Base-by-base conservation (phyloP, 1,140 invertebrate genomes). In the Rhynchophorus ferrugineus region DNA sequence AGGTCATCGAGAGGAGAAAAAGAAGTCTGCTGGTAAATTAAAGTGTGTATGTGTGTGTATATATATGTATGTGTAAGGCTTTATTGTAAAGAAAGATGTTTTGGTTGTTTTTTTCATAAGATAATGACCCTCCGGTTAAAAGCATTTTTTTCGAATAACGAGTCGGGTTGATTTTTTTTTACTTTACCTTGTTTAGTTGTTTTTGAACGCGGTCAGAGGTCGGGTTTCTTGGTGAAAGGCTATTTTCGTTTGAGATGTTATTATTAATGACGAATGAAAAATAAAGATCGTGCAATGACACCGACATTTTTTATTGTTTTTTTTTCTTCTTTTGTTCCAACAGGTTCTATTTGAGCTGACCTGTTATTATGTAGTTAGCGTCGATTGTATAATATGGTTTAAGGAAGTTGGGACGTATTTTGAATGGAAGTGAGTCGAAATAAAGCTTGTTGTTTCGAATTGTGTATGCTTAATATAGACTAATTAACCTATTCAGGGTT, bases 11-110 rank as follows among this genome's bases (percentile, higher is more conserved):
- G 33, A 49, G 46, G 42, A 42, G 44, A 54, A 47, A 54, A 54
- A 54, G 44, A 54, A 54, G 44, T 54, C 51, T 54, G 39, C 42
- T 59, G 49, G 54, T 61, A 56, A 61, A 61, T 59, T 52, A 54
- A 57, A 53, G 60, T 61, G 49, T 52, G 48, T 48, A 34, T 48
- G 35, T 48, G 39, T 42, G 39, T 50, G 48, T 29, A 44, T n/a
- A n/a, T n/a, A n/a, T n/a, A n/a, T n/a, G n/a, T n/a, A n/a, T 54
- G 59, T 56, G 45, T 51, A 44, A 52, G 49, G 47, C 38, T 34
- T 24, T 43, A 54, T 54, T 54, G 44, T 54, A 54, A 17, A 19
- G 48, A 20, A 21, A 34, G 33, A 50, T 33, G 39, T 43, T 50
- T 43, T 33, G 35, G 42, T 22, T 9, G 11, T 46, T 9, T 38